Conservation (phyloP, 2,888 invertebrate species). For the Meganola albula region DNA sequence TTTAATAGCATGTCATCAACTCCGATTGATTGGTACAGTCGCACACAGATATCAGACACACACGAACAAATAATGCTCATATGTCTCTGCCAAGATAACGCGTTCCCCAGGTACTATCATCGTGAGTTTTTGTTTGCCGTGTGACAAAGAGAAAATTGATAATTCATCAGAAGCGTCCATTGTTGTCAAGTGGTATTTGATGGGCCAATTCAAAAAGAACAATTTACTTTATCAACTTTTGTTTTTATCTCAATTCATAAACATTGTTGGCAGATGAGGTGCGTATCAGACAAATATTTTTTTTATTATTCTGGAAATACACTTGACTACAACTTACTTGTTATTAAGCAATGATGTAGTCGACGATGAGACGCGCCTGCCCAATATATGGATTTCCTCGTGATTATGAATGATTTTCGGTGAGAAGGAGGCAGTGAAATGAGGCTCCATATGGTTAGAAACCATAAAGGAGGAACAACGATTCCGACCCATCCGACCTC, state of each 20-base stretch:
- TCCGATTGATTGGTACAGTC: slow-evolving; percentile 57
- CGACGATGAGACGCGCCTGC: too few relatives aligned
- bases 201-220: slow-evolving; percentile 51
- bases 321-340: too few relatives aligned
- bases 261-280: too few relatives aligned
- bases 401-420: too few relatives aligned
- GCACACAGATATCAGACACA: slow-evolving; percentile 42
- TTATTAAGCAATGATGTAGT: too few relatives aligned
- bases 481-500: too few relatives aligned
- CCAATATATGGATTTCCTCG: too few relatives aligned
- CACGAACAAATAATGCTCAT: slow-evolving; percentile 65
- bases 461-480: too few relatives aligned
- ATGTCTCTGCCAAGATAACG: slow-evolving; percentile 72
- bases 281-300: too few relatives aligned
- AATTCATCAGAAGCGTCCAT: slow-evolving; percentile 61
- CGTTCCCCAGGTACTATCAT: slow-evolving; percentile 61
- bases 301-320: too few relatives aligned
- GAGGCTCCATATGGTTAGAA: too few relatives aligned
- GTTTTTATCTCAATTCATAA: slow-evolving; percentile 37
- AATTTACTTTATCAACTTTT: slow-evolving; percentile 54
- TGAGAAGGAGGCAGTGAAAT: too few relatives aligned
- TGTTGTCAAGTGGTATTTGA: slow-evolving; percentile 56
- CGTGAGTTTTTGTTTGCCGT: slow-evolving; percentile 64
- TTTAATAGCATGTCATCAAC: slow-evolving; percentile 48
- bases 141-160: slow-evolving; percentile 70